These are phyloP conservation scores for Diadema setosum DNA, from an alignment of 35 echinoderm and acorn worm genomes.

Conservation along the genomic window DNA sequence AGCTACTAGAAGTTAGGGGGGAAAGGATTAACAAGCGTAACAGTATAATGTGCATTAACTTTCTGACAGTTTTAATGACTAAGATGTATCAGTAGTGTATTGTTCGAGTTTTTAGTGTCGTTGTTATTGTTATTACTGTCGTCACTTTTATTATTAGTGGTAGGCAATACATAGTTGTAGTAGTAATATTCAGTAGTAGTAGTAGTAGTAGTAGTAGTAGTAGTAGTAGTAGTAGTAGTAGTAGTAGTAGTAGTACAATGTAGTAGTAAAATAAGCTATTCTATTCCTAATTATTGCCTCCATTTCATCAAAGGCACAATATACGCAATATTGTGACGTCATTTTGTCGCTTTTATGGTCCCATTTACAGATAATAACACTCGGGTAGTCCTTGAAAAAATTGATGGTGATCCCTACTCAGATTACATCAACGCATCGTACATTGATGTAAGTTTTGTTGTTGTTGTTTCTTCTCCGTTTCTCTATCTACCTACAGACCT, in stretches of 20 bases:
- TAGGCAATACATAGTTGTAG: neutral
- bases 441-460: slow-evolving; percentile 45
- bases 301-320: no score
- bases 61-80: no score
- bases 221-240: no score
- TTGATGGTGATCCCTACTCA: slow-evolving; percentile 50
- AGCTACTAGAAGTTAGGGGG: neutral
- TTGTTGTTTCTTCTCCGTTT: no score
- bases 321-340: no score
- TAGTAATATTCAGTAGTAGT: no score
- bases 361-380: slow-evolving; percentile 57
- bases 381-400: slow-evolving; percentile 38
- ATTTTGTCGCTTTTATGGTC: neutral
- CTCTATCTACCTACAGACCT: neutral
- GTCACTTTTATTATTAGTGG: neutral
- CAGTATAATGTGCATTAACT: no score
- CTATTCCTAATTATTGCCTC: no score
- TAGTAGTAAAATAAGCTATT: no score
- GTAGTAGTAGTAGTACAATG: no score
- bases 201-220: no score
- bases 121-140: neutral
- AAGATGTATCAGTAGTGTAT: neutral
- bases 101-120: neutral
- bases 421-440: slow-evolving; percentile 78
- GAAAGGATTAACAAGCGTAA: no score